Conservation (phyloP, 2,888 invertebrate species). For the Julus scandinavius region DNA sequence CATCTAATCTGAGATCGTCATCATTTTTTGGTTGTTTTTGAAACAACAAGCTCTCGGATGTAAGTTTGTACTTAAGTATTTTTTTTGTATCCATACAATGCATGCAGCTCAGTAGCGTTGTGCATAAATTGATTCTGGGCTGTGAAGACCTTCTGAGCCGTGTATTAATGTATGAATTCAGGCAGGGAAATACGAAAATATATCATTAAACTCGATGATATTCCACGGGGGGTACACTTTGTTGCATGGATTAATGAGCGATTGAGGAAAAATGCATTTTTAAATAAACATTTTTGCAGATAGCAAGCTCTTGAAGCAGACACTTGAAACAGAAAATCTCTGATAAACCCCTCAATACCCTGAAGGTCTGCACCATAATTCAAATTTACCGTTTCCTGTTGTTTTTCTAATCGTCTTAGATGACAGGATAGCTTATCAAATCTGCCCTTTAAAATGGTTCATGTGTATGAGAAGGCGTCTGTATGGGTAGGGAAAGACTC, state of each 20-base stretch:
- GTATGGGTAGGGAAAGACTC: neutral
- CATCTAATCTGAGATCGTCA: constrained; percentile 4
- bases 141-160: constrained; percentile 11
- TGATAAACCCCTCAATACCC: neutral
- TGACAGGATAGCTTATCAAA: neutral
- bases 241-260: neutral
- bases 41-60: neutral
- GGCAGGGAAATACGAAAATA: neutral
- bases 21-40: neutral
- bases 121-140: neutral
- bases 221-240: neutral
- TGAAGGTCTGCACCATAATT: neutral
- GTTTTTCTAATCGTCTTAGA: neutral
- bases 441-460: neutral
- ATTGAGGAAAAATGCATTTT: neutral
- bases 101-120: neutral
- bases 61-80: neutral
- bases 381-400: neutral
- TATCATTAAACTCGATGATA: constrained; percentile 5
- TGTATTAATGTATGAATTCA: constrained; percentile 10
- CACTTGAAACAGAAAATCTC: neutral
- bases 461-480: neutral
- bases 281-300: neutral
- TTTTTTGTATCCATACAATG: neutral
- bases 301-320: neutral